phyloP scores from a whole-genome alignment of 37 sponge, comb jelly and placozoan genomes.

The Cliona cf. orientalis region DNA sequence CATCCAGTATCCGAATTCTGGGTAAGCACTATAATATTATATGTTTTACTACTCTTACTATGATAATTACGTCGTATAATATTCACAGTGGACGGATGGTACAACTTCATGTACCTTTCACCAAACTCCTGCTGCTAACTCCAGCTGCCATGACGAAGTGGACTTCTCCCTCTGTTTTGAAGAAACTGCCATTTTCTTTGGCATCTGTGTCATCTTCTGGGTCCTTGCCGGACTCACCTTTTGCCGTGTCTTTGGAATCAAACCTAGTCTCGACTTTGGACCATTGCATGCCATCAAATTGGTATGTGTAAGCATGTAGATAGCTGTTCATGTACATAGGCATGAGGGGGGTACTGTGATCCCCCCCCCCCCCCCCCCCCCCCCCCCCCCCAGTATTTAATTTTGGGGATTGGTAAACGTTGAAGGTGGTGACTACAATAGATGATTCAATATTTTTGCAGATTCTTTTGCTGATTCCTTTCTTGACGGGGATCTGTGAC shows the following conservation, averaged over 20 bases:
- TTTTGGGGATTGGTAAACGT: no score
- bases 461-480: conserved; percentile 34
- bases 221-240: conserved; percentile 42
- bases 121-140: no score
- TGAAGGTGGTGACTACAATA: background rate
- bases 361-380: no score
- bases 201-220: conserved; percentile 64
- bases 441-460: conserved; percentile 8
- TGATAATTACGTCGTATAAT: no score
- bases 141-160: conserved; percentile 58
- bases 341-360: no score
- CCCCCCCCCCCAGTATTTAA: no score
- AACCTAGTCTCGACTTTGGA: conserved; percentile 46
- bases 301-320: conserved; percentile 22
- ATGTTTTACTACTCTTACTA: no score
- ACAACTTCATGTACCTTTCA: no score
- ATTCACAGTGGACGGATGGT: no score
- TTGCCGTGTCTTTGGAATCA: background rate
- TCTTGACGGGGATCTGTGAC: conserved; percentile 56
- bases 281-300: conserved; percentile 56
- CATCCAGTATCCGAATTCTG: conserved; percentile 51
- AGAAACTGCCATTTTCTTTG: conserved; percentile 79
- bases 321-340: background rate
- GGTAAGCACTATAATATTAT: conserved; percentile 39
- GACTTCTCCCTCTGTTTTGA: conserved; percentile 90